Evolutionary conservation across 2,888 invertebrate genomes (phyloP).

Genomic region (Nomada flava): DNA sequence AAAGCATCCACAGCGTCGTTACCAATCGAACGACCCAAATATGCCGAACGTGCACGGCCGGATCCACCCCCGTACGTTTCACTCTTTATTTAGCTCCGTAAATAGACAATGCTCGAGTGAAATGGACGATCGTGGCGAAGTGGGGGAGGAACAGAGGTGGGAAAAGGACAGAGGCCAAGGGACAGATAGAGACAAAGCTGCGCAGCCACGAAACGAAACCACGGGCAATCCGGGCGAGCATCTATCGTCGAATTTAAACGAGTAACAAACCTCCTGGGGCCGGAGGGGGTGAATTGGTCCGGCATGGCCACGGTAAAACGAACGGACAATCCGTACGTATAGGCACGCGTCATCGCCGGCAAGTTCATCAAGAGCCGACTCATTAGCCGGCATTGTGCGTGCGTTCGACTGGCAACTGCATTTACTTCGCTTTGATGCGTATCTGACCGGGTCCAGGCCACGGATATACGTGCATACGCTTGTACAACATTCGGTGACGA

Average conservation of each 20-base stretch:
- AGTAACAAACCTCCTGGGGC: slow-evolving; percentile 9
- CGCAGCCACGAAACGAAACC: slow-evolving; percentile 36
- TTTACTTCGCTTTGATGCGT: slow-evolving; percentile 65
- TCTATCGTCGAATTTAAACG: slow-evolving; percentile 43
- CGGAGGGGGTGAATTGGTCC: not conserved
- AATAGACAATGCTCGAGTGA: not conserved
- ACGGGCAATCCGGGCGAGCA: slow-evolving; percentile 15
- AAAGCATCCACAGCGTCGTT: slow-evolving; percentile 4
- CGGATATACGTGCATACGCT: not conserved
- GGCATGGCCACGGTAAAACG: slow-evolving; percentile 44
- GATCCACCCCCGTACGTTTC: not conserved
- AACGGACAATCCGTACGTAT: slow-evolving; percentile 46
- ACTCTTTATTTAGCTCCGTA: slow-evolving; percentile 10
- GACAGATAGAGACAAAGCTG: not conserved
- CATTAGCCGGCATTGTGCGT: slow-evolving; percentile 65
- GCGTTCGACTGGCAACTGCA: slow-evolving; percentile 60
- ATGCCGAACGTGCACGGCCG: slow-evolving; percentile 1
- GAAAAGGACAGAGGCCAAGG: not conserved
- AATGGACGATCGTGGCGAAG: not conserved
- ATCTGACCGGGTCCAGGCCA: slow-evolving; percentile 46
- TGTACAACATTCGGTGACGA: not conserved
- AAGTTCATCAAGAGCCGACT: slow-evolving; percentile 60
- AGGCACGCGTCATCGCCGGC: slow-evolving; percentile 47
- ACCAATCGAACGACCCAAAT: slow-evolving; percentile 18
- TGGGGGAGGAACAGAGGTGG: not conserved